Conservation (phyloP, 2,888 invertebrate species). For the Allolobophora icterica region DNA sequence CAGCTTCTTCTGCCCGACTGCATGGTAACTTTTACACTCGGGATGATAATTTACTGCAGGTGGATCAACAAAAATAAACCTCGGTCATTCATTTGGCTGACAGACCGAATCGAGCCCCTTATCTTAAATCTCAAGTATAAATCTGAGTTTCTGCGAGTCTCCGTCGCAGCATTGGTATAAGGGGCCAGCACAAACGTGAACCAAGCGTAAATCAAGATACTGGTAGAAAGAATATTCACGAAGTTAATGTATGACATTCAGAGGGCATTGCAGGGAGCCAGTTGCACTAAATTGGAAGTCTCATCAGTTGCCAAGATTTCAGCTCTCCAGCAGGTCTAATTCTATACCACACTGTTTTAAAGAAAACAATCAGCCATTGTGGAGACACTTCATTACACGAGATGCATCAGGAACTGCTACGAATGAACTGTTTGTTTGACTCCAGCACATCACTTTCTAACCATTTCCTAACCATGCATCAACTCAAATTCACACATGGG, state of each 20-base stretch:
- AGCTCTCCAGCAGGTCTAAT: neutral
- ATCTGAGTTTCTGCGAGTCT: neutral
- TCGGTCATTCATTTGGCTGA: neutral
- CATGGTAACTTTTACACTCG: neutral
- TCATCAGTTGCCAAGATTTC: neutral
- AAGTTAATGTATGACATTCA: neutral
- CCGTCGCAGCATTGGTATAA: neutral
- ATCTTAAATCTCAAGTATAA: neutral
- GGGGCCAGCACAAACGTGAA: neutral
- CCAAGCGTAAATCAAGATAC: neutral
- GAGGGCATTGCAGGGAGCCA: neutral
- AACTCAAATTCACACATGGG: too few relatives aligned
- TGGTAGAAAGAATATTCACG: too few relatives aligned
- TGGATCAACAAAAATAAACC: neutral
- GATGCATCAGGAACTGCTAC: neutral
- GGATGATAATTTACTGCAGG: neutral
- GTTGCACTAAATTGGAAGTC: neutral
- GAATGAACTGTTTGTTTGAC: neutral
- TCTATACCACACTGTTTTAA: neutral
- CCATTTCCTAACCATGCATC: too few relatives aligned
- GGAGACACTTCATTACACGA: neutral
- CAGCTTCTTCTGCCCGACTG: neutral
- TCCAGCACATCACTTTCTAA: too few relatives aligned
- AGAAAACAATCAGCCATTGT: neutral
- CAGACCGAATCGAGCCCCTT: neutral